These are phyloP conservation scores for Tretioscincus oriximinensis DNA, from an alignment of 2,113 vertebrate genomes.

Conservation along the genomic window DNA sequence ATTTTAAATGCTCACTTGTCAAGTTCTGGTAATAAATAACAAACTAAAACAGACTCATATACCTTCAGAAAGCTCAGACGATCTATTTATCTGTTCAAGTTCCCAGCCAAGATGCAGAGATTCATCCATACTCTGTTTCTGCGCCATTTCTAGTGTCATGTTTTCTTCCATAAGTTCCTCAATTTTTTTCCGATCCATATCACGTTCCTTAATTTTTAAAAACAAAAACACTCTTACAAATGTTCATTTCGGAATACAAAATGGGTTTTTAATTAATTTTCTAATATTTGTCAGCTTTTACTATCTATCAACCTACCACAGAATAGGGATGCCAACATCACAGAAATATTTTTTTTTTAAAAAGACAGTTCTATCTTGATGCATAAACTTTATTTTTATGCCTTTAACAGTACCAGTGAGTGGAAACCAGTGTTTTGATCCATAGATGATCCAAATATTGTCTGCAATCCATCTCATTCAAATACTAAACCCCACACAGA, in stretches of 20 bases:
- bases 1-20: not conserved
- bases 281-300: too few species aligned
- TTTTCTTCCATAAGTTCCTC: slow-evolving; percentile 98
- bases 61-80: slow-evolving; percentile 91
- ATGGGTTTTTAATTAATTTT: not conserved
- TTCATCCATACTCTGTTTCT: slow-evolving; percentile 99
- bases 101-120: slow-evolving; percentile 98
- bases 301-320: too few species aligned
- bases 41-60: slow-evolving; percentile 17
- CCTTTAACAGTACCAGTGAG: too few species aligned
- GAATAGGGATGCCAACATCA: too few species aligned
- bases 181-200: slow-evolving; percentile 95
- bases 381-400: too few species aligned
- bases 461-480: too few species aligned
- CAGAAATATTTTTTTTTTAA: too few species aligned
- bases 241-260: not conserved
- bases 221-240: not conserved
- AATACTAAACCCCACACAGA: too few species aligned
- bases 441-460: too few species aligned
- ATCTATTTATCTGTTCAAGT: slow-evolving; percentile 94
- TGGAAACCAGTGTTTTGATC: too few species aligned
- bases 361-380: too few species aligned
- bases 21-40: not conserved
- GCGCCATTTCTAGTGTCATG: slow-evolving; percentile 93
- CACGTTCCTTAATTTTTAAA: slow-evolving; percentile 79